Percentiles rank a stretch among this genome's conserved stretches.
Conservation (phyloP, 2,113 vertebrate genomes). For the Himantopus leucocephalus region DNA sequence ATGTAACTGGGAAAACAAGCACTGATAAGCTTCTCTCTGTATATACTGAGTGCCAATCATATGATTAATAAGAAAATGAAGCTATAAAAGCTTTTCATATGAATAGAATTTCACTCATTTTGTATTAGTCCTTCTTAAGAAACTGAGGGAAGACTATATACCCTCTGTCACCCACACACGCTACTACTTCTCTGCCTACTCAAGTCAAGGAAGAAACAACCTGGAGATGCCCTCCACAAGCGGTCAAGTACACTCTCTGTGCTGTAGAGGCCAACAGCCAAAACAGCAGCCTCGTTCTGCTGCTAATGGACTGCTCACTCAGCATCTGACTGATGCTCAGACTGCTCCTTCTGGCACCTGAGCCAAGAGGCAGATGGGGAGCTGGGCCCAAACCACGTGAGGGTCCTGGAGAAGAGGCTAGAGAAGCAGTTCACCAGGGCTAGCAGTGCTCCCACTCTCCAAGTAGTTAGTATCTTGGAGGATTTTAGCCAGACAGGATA, state of each 20-base stretch:
- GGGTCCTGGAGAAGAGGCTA: background rate
- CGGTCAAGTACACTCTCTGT: background rate
- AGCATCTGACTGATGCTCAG: background rate
- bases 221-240: background rate
- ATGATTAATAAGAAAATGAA: background rate
- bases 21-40: background rate
- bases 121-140: background rate
- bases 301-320: background rate
- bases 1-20: background rate
- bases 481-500: background rate
- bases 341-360: background rate
- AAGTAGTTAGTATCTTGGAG: background rate
- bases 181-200: background rate
- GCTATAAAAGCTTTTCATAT: background rate
- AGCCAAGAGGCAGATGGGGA: background rate
- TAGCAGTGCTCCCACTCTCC: background rate
- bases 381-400: background rate
- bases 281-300: background rate
- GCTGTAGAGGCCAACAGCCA: background rate
- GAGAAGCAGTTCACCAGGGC: background rate
- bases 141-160: background rate
- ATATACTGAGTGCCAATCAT: background rate
- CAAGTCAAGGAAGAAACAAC: background rate
- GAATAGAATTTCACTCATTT: background rate
- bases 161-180: background rate